Evolutionary conservation across 2,797 vertebrate genomes (phyloP).

Genomic region (Enteromius fasciolatus): DNA sequence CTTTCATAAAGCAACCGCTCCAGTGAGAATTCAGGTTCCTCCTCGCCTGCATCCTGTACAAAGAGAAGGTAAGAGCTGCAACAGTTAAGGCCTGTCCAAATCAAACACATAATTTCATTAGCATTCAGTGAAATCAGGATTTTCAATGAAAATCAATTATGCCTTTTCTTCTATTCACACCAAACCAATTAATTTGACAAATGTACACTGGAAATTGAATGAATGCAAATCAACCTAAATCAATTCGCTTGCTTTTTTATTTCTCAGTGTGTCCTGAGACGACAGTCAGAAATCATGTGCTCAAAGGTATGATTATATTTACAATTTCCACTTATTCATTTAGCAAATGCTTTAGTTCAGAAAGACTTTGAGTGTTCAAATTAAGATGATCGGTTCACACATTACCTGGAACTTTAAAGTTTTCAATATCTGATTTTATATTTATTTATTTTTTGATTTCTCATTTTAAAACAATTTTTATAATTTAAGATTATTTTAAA

Average conservation of each 20-base stretch:
- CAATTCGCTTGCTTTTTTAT: not conserved
- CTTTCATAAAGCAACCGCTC: slow-evolving; percentile 68
- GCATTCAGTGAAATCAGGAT: not conserved
- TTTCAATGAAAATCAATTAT: not conserved
- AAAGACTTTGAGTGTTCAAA: not conserved
- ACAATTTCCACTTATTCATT: not conserved
- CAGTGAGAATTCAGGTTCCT: slow-evolving; percentile 71
- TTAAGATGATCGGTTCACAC: not conserved
- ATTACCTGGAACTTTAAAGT: not conserved
- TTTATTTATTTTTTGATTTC: not conserved
- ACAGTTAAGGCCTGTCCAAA: not conserved
- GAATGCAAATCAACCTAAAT: not conserved
- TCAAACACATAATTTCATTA: not conserved
- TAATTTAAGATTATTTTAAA: not conserved
- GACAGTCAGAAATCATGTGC: slow-evolving; percentile 76
- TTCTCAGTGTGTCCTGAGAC: slow-evolving; percentile 80
- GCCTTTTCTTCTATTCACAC: not conserved
- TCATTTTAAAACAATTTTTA: not conserved
- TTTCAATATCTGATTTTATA: not conserved
- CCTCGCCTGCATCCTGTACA: slow-evolving; percentile 70
- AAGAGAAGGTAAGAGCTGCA: slow-evolving; percentile 73
- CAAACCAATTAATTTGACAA: not conserved
- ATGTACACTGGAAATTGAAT: not conserved
- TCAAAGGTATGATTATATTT: slow-evolving; percentile 72
- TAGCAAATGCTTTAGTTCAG: not conserved